Base-by-base conservation (phyloP, 2,113 vertebrate genomes). In the Microcebus lehilahytsara region DNA sequence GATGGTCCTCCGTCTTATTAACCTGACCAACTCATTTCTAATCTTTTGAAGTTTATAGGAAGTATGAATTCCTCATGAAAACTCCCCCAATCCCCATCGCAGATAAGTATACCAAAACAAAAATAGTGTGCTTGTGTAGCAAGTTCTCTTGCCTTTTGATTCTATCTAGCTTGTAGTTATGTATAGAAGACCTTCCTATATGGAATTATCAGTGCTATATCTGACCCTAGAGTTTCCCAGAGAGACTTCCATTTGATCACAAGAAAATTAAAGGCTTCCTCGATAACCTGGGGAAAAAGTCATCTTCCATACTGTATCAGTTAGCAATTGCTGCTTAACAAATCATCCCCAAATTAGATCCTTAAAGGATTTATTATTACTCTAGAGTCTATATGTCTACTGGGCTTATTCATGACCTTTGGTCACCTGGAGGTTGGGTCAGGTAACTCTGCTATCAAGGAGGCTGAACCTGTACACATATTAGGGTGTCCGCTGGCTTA, bases 221-320 rank as follows among this genome's bases (percentile, higher is more conserved):
- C 5, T 81, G 13, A 81, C 20, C n/a, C 49, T 89, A 72, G 27
- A 71, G 2, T 49, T 95, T 85, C 67, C 37, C n/a, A 77, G 62
- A 46, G 22, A 42, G 85, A 80, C 19, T 81, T 93, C 34, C 16
- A 71, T 87, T 92, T 74, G 34, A 92, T 94, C n/a, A 86, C 42
- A 84, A 85, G 32, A 51, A 93, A 85, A 77, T 92, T 40, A 77
- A 92, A 90, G 10, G 77, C 30, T 86, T 95, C 51, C 40, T 95
- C 83, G 62, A 46, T 62, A 92, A 71, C 86, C 37, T 60, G 22
- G 8, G 75, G 14, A 46, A 96, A 89, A 85, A 51, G 22, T 89
- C 56, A 72, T 86, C 67, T 66, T 72, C 27, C 27, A 42, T 53
- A 40, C 42, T 92, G 32, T 11, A 30, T 64, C 34, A 46, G 51